Conservation (phyloP, 2,797 vertebrate species). For the Paramormyrops hopkinsi region DNA sequence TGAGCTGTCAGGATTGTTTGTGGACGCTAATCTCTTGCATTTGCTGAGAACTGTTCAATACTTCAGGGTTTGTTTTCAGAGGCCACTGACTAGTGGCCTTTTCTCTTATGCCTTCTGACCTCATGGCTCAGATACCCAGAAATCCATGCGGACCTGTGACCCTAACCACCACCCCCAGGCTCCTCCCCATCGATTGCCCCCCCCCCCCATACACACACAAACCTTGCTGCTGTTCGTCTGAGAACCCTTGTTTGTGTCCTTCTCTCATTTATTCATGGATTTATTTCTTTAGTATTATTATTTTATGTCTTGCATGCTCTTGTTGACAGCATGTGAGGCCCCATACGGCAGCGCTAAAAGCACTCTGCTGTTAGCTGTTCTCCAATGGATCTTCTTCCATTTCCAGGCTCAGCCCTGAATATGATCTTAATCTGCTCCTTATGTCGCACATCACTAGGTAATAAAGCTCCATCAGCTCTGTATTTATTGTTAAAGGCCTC, state of each 20-base stretch:
- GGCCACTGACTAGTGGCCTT: neutral
- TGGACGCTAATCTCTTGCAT: neutral
- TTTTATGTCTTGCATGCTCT: conserved; percentile 28
- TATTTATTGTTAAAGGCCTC: conserved; percentile 1
- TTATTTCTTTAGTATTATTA: conserved; percentile 12
- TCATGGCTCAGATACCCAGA: neutral
- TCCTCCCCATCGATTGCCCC: neutral
- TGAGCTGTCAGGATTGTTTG: neutral
- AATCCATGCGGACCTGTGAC: neutral
- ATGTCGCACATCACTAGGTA: neutral
- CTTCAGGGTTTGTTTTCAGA: neutral
- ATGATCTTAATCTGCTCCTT: conserved; percentile 11
- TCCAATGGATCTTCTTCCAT: neutral
- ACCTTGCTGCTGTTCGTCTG: conserved; percentile 20
- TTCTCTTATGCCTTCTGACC: neutral
- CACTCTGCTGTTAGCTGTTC: neutral
- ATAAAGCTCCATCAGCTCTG: neutral
- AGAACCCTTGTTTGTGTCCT: conserved; percentile 5
- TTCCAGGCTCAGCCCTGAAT: neutral
- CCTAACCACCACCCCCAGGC: conserved; percentile 36
- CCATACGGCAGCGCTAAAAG: conserved; percentile 16
- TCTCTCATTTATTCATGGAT: conserved; percentile 35
- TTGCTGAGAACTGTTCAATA: neutral
- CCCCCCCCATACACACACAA: neutral
- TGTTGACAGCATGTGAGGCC: conserved; percentile 33